Base-by-base conservation (phyloP, 2,113 vertebrate genomes). In the Phycodurus eques region DNA sequence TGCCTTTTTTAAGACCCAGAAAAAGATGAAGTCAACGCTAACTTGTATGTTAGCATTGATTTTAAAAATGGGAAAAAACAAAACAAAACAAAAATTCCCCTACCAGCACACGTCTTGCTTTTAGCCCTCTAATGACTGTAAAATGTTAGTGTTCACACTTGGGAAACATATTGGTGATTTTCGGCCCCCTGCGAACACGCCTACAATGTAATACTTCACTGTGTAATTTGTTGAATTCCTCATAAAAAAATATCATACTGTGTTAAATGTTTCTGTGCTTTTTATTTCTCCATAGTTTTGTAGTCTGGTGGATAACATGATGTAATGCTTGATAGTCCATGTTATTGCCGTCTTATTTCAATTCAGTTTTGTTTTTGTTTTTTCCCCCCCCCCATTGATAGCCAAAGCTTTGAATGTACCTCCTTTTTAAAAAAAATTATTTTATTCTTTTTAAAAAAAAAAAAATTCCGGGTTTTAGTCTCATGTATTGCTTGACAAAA, bases 381-480 rank as follows among this genome's bases (percentile, higher is more conserved):
- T 39, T 39, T 39, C 2, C 2, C 6, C 5, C 5, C 5, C 80
- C 80, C 76, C 74, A 80, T 84, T 83, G 82, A 82, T 79, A 74
- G 80, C 81, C 73, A 80, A 84, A 88, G 84, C 74, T 75, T 82
- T 89, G 82, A 89, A 88, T 90, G 84, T 82, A 77, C 33, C 61
- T 69, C 6, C 27, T 44, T n/a, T 47, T n/a, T n/a, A n/a, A n/a
- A n/a, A n/a, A n/a, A n/a, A n/a, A n/a, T 47, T 66, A 1, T 12
- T 66, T 8, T 20, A 12, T 65, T 43, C 12, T 27, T 13, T 35
- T 64, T 31, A n/a, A n/a, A n/a, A n/a, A n/a, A n/a, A n/a, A n/a
- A n/a, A n/a, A n/a, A n/a, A n/a, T n/a, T n/a, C 33, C 49, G 20
- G 5, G 31, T 60, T 33, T 19, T 19, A 44, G 14, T 51, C 4